Evolutionary conservation across 2,797 vertebrate genomes (phyloP).

Genomic region (Neopelma chrysocephalum): DNA sequence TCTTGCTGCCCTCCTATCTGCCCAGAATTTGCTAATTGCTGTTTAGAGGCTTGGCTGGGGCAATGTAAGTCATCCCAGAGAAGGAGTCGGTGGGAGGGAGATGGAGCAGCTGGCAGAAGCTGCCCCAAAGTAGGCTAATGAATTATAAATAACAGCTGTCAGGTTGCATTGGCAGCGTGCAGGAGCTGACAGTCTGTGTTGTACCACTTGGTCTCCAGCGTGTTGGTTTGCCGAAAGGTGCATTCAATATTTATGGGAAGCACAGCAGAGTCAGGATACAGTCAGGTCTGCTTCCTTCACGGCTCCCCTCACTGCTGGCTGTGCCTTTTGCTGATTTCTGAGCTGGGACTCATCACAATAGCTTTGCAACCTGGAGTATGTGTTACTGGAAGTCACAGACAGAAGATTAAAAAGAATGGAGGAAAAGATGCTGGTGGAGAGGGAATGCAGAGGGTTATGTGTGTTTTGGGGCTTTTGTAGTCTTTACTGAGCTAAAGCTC

Average conservation of each 20-base stretch:
- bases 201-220: not conserved
- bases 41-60: slow-evolving; percentile 18
- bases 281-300: not conserved
- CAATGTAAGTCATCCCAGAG: not conserved
- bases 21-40: slow-evolving; percentile 13
- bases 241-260: slow-evolving; percentile 66
- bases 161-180: slow-evolving; percentile 7
- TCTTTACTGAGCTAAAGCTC: not conserved
- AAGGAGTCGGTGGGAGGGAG: not conserved
- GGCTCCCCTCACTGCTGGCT: not conserved
- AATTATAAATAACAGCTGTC: slow-evolving; percentile 75
- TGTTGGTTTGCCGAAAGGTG: slow-evolving; percentile 1
- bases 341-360: not conserved
- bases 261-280: not conserved
- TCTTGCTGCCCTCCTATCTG: not conserved
- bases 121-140: slow-evolving; percentile 52
- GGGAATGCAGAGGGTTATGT: not conserved
- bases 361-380: not conserved
- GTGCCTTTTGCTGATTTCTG: not conserved
- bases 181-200: slow-evolving; percentile 21
- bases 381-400: not conserved
- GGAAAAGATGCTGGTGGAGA: not conserved
- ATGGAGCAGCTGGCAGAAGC: slow-evolving; percentile 63
- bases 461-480: not conserved
- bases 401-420: not conserved